phyloP scores from a whole-genome alignment of 92 coral and sea anemone genomes.

The Scolanthus callimorphus region DNA sequence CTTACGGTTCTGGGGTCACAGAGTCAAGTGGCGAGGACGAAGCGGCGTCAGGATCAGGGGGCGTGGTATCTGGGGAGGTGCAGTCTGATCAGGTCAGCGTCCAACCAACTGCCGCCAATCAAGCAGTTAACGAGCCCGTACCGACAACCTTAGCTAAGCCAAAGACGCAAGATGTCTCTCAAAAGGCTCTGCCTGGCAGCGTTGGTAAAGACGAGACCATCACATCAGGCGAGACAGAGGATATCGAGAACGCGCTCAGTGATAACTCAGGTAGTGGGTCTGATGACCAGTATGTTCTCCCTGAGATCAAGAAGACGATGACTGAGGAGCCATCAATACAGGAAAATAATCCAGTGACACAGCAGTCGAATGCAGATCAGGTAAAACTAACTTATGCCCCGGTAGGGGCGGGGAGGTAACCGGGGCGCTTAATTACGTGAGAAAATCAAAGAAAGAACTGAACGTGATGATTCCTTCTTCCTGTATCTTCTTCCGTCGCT shows the following conservation, averaged over 20 bases:
- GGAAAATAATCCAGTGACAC: too few relatives aligned
- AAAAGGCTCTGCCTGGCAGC: conserved; percentile 48
- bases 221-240: conserved; percentile 58
- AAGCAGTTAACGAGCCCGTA: conserved; percentile 2
- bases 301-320: conserved; percentile 37
- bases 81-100: neutral
- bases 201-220: conserved; percentile 59
- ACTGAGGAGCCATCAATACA: conserved; percentile 26
- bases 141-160: neutral
- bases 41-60: conserved; percentile 40
- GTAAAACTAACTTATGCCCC: too few relatives aligned
- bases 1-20: conserved; percentile 74
- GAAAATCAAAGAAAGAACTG: too few relatives aligned
- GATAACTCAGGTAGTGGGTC: conserved; percentile 35
- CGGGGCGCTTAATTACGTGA: too few relatives aligned
- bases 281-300: conserved; percentile 50
- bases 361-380: conserved; percentile 18
- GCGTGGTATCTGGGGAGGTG: conserved; percentile 7
- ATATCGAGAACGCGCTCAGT: conserved; percentile 31
- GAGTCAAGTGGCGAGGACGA: conserved; percentile 45
- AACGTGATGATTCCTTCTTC: too few relatives aligned
- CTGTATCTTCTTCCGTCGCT: too few relatives aligned
- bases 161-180: neutral
- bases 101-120: neutral
- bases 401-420: too few relatives aligned